Evolutionary conservation across 23 tunicate species (phyloP), one percentile per base, ranked within the genome.

Genomic region (Clavelina lepadiformis): DNA sequence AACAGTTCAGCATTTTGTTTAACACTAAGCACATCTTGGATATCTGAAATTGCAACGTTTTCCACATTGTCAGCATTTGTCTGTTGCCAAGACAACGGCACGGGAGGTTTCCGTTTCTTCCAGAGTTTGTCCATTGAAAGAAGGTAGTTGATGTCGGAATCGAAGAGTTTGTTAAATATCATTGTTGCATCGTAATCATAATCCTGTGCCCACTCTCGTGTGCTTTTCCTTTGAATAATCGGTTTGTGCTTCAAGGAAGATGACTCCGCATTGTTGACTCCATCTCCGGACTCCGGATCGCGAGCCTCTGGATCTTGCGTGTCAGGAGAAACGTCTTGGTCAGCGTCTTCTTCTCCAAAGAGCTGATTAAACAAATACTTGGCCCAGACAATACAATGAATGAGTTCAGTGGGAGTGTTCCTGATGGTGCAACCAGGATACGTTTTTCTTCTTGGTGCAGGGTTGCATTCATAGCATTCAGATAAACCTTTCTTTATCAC

Each of bases 341-440:
- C 98, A 35, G 86, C 98, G 78, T 91, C 98, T 31, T 82, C 92
- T 59, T 91, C 98, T 15, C 98, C 98, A 49, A 91, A 91, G 19
- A 91, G 63, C 76, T 91, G 98, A 58, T 83, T 91, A 54, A 91
- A 91, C 45, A 91, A 51, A 73, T 77, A 91, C 61, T 91, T 91
- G 19, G 98, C 98, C 98, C 98, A 91, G 20, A 91, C 93, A 11
- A 91, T 79, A 46, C 98, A 91, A 51, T 91, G 98, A 51, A 91
- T 91, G 21, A 78, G 73, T 38, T 91, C 92, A 18, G 98, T 82
- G n/a, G 98, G 98, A 15, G 98, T 91, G 65, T 91, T 91, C 56
- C 98, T 74, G 20, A 91, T 91, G 1, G 98, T 91, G 61, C 98
- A 91, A 4, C 98, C 93, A 24, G 98, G 98, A 57, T 77, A 91